Percentiles rank a stretch among this genome's conserved stretches.
phyloP scores from a whole-genome alignment of 2,797 vertebrate species.

The Calcarius lapponicus region DNA sequence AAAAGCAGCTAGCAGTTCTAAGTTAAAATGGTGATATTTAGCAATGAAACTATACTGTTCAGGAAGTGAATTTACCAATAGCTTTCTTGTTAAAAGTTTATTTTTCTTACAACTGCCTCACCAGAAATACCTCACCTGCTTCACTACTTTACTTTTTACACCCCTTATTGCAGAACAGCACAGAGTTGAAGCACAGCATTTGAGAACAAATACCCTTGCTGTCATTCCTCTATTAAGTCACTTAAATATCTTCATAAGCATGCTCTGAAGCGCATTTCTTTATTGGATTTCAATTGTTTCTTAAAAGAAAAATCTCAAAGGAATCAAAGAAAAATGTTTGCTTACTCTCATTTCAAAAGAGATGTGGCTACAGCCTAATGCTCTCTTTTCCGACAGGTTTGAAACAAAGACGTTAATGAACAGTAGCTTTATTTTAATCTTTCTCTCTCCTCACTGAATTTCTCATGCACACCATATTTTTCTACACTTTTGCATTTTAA shows the following conservation, averaged over 20 bases:
- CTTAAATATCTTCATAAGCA: slow-evolving; percentile 67
- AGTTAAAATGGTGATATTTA: not conserved
- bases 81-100: not conserved
- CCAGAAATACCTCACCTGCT: slow-evolving; percentile 18
- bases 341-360: slow-evolving; percentile 43
- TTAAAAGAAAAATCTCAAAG: slow-evolving; percentile 67
- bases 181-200: slow-evolving; percentile 1
- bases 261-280: slow-evolving; percentile 62
- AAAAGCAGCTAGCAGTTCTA: not conserved
- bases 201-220: slow-evolving; percentile 41
- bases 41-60: not conserved
- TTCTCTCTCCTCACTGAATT: slow-evolving; percentile 13
- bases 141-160: slow-evolving; percentile 15
- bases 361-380: not conserved
- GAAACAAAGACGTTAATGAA: slow-evolving; percentile 42
- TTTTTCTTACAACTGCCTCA: slow-evolving; percentile 44
- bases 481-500: slow-evolving; percentile 53
- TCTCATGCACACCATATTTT: slow-evolving; percentile 41
- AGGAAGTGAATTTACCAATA: slow-evolving; percentile 24
- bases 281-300: slow-evolving; percentile 67
- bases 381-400: not conserved
- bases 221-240: slow-evolving; percentile 65
- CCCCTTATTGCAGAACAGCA: slow-evolving; percentile 18
- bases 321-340: slow-evolving; percentile 56
- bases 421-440: slow-evolving; percentile 55